Conservation (phyloP, 2,113 vertebrate genomes). For the Carassius gibelio region DNA sequence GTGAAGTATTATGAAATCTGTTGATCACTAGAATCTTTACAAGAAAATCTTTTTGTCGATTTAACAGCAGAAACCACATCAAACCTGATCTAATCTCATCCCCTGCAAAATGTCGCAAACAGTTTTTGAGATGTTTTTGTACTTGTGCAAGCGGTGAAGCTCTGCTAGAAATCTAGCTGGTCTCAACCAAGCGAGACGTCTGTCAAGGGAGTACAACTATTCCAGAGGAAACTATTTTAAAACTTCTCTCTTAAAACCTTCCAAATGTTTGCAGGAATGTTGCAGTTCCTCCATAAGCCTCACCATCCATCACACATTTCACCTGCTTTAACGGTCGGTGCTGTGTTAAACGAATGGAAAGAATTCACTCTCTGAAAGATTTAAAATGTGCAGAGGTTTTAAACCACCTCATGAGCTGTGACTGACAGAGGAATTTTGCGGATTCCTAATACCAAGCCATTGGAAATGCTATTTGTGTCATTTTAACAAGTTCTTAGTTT, state of each 20-base stretch:
- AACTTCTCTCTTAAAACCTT: slow-evolving; percentile 1
- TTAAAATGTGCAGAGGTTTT: neutral
- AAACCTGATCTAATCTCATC: neutral
- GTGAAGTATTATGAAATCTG: neutral
- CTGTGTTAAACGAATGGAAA: neutral
- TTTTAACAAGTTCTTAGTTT: no score
- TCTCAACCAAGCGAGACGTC: neutral
- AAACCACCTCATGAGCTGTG: neutral
- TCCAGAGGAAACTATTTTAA: slow-evolving; percentile 5
- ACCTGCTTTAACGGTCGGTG: neutral
- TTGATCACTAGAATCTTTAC: neutral
- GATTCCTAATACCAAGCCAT: slow-evolving; percentile 12
- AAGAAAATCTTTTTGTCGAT: neutral
- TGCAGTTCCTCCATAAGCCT: neutral
- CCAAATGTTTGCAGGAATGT: slow-evolving; percentile 23
- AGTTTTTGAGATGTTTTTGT: neutral
- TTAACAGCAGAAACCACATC: neutral
- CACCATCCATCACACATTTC: neutral
- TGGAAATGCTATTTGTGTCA: slow-evolving; percentile 1
- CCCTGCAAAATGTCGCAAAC: no score
- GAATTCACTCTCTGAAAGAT: slow-evolving; percentile 11
- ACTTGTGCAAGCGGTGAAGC: neutral
- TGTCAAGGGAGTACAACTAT: neutral
- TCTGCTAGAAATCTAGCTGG: slow-evolving; percentile 6
- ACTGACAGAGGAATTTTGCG: slow-evolving; percentile 8